Evolutionary conservation across 2,888 invertebrate genomes (phyloP).

Genomic region (Lasioglossum villosulum): DNA sequence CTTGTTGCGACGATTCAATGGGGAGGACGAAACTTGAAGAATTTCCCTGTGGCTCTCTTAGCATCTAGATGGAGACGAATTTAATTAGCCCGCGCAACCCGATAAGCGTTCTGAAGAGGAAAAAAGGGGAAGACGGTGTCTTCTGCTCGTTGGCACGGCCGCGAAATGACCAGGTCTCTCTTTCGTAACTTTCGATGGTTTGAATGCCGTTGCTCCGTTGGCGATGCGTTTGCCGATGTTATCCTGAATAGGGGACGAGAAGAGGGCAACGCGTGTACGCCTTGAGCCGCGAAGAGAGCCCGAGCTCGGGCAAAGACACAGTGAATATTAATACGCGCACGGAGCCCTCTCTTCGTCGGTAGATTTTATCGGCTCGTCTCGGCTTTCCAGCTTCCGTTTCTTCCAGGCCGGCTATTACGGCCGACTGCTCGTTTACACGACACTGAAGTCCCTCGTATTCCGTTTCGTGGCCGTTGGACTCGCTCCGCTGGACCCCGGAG

Average conservation of each 20-base stretch:
- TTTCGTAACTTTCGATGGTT: slow-evolving; percentile 34
- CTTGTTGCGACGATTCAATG: slow-evolving; percentile 11
- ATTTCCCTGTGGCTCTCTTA: slow-evolving; percentile 29
- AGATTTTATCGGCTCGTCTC: slow-evolving; percentile 81
- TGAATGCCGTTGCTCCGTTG: slow-evolving; percentile 48
- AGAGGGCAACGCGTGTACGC: slow-evolving; percentile 41
- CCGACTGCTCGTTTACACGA: slow-evolving; percentile 65
- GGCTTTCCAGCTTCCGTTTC: slow-evolving; percentile 73
- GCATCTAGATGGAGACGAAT: slow-evolving; percentile 46
- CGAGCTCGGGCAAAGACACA: slow-evolving; percentile 63
- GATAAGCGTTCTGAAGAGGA: slow-evolving; percentile 31
- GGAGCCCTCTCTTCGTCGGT: slow-evolving; percentile 68
- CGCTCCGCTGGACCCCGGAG: slow-evolving; percentile 51
- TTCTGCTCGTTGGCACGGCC: slow-evolving; percentile 10
- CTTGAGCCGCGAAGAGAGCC: slow-evolving; percentile 20
- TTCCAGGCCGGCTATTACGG: slow-evolving; percentile 62
- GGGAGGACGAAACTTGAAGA: slow-evolving; percentile 2
- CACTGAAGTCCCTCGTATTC: slow-evolving; percentile 50
- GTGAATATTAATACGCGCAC: slow-evolving; percentile 81
- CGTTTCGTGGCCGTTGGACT: slow-evolving; percentile 49
- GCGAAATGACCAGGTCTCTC: slow-evolving; percentile 31
- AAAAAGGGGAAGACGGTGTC: not conserved
- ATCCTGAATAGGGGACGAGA: slow-evolving; percentile 59
- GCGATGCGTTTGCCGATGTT: slow-evolving; percentile 67
- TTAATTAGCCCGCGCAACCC: slow-evolving; percentile 45